Evolutionary conservation across 2,113 vertebrate species (phyloP).

Genomic region (Neolamprologus cancellatus): DNA sequence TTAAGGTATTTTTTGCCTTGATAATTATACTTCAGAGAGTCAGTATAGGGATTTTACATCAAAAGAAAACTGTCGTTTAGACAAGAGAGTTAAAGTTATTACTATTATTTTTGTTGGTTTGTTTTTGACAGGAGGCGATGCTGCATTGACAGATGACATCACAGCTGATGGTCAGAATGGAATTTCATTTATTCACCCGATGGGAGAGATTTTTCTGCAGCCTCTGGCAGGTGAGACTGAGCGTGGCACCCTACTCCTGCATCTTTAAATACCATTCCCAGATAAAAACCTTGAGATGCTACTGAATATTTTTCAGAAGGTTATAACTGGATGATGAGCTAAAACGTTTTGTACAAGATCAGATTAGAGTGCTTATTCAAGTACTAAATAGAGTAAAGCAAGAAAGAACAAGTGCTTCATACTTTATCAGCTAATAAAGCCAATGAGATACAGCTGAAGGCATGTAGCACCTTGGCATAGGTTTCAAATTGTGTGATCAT

Average conservation of each 20-base stretch:
- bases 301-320: background rate
- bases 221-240: constrained; percentile 80
- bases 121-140: constrained; percentile 74
- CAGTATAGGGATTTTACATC: background rate
- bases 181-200: constrained; percentile 82
- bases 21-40: background rate
- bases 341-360: background rate
- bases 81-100: background rate
- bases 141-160: constrained; percentile 75
- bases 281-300: background rate
- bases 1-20: background rate
- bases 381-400: background rate
- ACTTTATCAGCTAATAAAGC: background rate
- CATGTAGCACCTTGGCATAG: background rate
- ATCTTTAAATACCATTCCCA: background rate
- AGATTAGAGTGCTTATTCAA: background rate
- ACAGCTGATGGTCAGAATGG: constrained; percentile 81
- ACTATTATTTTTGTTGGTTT: background rate
- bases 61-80: background rate
- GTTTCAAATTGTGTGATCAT: background rate
- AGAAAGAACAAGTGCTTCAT: background rate
- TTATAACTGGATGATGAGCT: background rate
- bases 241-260: background rate
- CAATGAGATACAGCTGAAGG: background rate
- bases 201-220: constrained; percentile 84